Evolutionary conservation across 2,797 vertebrate species (phyloP).

Genomic region (Streptopelia turtur): DNA sequence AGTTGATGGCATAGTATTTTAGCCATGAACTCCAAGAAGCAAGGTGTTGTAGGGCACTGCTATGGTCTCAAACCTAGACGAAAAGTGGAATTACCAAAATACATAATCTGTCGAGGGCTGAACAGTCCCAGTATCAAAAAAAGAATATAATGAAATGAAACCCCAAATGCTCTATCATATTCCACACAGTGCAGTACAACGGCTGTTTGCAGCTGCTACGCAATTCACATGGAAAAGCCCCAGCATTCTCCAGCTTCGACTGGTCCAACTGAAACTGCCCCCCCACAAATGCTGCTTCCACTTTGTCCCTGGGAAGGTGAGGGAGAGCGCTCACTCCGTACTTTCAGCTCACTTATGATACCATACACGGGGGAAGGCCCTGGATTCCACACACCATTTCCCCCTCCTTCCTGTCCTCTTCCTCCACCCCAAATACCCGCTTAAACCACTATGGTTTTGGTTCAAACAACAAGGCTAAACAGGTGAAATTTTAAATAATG

Average conservation of each 20-base stretch:
- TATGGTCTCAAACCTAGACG: neutral
- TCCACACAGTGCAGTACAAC: neutral
- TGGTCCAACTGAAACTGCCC: neutral
- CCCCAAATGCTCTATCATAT: neutral
- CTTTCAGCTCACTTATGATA: neutral
- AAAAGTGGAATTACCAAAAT: neutral
- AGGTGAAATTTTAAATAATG: conserved; percentile 92
- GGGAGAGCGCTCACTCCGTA: neutral
- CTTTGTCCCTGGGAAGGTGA: neutral
- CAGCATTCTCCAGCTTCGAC: neutral
- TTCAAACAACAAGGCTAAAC: conserved; percentile 76
- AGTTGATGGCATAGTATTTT: neutral
- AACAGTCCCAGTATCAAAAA: neutral
- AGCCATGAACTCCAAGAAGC: neutral
- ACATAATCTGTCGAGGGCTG: neutral
- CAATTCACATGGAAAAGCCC: neutral
- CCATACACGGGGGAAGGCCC: neutral
- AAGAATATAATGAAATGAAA: neutral
- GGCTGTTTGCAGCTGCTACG: neutral
- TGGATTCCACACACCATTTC: neutral
- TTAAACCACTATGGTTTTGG: neutral
- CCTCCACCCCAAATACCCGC: neutral
- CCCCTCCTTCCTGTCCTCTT: neutral
- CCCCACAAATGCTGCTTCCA: neutral
- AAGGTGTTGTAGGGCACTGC: neutral